phyloP scores from a whole-genome alignment of 2,888 invertebrate genomes.

The Nephrotoma appendiculata region DNA sequence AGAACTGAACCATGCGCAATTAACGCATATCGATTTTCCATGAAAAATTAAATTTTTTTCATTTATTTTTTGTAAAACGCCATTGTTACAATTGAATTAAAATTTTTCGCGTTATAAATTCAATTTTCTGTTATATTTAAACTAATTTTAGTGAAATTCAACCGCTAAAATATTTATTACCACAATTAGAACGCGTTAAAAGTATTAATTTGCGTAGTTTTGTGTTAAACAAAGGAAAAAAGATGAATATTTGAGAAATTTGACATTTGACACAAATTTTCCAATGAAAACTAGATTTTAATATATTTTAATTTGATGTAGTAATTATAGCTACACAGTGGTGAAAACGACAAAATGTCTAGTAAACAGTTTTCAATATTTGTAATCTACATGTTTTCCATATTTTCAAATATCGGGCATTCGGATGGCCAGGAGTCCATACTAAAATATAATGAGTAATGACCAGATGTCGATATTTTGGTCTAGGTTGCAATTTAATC shows the following conservation, averaged over 20 bases:
- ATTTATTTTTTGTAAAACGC: neutral
- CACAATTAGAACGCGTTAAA: neutral
- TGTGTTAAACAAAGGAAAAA: neutral
- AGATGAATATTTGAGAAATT: neutral
- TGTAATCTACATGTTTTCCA: neutral
- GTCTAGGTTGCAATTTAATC: neutral
- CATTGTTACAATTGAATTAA: neutral
- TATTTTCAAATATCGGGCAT: neutral
- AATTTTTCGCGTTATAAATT: neutral
- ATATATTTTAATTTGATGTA: neutral
- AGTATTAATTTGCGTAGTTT: neutral
- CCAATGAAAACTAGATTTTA: neutral
- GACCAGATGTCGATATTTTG: neutral
- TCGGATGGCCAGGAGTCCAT: conserved; percentile 24
- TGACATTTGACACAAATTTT: neutral
- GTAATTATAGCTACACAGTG: neutral
- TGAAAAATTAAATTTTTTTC: neutral
- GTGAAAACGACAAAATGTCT: neutral
- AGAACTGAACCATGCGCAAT: neutral
- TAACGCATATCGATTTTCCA: neutral
- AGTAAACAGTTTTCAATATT: neutral
- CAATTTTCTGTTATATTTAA: neutral
- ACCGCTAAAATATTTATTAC: neutral
- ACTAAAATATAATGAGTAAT: conserved; percentile 28
- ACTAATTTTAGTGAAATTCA: neutral